phyloP scores from a whole-genome alignment of 1,140 invertebrate genomes.

The Bombus soroeensis region DNA sequence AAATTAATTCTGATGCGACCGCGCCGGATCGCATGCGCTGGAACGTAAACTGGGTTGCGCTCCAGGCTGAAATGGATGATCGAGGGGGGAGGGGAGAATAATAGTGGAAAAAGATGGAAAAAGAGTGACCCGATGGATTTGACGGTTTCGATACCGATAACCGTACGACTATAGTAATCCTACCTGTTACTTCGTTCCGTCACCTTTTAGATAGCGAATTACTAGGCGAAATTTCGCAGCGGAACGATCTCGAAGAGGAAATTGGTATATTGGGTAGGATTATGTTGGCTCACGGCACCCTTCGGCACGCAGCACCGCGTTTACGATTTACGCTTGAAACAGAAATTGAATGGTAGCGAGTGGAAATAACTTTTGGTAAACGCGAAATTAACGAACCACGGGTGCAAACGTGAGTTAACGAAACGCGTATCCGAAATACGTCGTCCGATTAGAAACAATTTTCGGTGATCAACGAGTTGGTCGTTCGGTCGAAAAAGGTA shows the following conservation, averaged over 20 bases:
- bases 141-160: slow-evolving; percentile 13
- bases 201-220: slow-evolving; percentile 2
- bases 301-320: no score
- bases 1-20: slow-evolving; percentile 45
- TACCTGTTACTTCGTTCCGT: slow-evolving; percentile 38
- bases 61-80: neutral
- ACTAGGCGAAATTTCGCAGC: neutral
- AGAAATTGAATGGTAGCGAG: neutral
- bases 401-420: neutral
- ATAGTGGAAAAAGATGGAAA: neutral
- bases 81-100: neutral
- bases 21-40: slow-evolving; percentile 4
- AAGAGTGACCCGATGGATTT: neutral
- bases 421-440: neutral
- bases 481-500: neutral
- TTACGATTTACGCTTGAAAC: neutral
- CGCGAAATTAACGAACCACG: neutral
- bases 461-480: neutral
- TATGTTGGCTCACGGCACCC: no score
- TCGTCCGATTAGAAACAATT: neutral
- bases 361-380: neutral
- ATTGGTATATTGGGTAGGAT: neutral
- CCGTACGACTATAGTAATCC: neutral
- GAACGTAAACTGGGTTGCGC: slow-evolving; percentile 29
- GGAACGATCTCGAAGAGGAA: neutral